Percentiles rank a stretch among this genome's conserved stretches.
These are phyloP conservation scores for Heliothis subflexa DNA, from an alignment of 1,140 invertebrate species.

Conservation along the genomic window DNA sequence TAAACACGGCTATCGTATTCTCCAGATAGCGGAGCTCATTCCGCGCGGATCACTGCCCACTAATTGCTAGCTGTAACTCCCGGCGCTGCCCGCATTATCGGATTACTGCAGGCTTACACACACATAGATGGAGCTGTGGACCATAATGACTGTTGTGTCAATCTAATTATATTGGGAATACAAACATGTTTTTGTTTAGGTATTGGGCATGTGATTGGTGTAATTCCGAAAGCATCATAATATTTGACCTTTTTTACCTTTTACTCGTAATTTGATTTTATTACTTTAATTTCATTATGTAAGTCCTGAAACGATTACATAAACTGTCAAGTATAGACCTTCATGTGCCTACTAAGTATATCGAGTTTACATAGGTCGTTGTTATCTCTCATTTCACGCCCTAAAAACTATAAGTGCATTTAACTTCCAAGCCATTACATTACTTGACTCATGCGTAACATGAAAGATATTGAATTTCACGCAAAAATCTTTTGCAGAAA, in stretches of 20 bases:
- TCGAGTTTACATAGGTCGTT: constrained; percentile 8
- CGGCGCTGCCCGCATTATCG: constrained; percentile 41
- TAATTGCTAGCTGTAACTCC: constrained; percentile 35
- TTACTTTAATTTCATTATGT: no score
- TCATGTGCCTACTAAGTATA: not conserved
- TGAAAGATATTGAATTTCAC: not conserved
- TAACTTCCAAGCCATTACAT: constrained; percentile 28
- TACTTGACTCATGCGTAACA: not conserved
- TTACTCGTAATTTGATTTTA: no score
- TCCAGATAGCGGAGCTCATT: constrained; percentile 18
- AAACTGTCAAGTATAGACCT: not conserved
- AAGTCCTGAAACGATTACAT: no score
- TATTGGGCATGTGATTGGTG: no score
- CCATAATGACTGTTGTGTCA: not conserved
- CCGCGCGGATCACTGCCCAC: constrained; percentile 22
- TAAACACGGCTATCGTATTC: not conserved
- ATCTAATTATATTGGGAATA: not conserved
- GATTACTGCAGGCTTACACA: constrained; percentile 33
- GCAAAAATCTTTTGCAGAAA: not conserved
- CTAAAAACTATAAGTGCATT: constrained; percentile 8
- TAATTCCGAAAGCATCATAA: no score
- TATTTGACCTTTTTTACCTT: no score
- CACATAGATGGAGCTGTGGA: not conserved
- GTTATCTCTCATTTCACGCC: not conserved
- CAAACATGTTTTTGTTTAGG: not conserved